phyloP scores from a whole-genome alignment of 2,113 vertebrate genomes.

The Lepus timidus region DNA sequence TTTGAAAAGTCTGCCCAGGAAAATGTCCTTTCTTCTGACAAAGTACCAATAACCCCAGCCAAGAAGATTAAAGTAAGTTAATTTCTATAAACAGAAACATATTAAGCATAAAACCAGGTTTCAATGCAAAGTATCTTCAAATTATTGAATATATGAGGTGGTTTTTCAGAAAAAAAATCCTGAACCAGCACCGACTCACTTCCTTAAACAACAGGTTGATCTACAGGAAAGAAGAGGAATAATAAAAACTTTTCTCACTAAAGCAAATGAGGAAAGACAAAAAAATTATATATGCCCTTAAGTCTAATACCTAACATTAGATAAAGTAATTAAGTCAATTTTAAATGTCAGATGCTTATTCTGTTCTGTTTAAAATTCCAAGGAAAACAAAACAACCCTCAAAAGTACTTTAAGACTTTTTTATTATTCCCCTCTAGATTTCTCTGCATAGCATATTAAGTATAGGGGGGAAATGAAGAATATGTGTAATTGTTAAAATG shows the following conservation, averaged over 20 bases:
- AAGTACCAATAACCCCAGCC: slow-evolving; percentile 84
- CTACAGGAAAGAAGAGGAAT: background rate
- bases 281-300: background rate
- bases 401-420: slow-evolving; percentile 56
- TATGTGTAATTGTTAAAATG: slow-evolving; percentile 53
- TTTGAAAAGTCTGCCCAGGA: slow-evolving; percentile 95
- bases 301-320: slow-evolving; percentile 24
- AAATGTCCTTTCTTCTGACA: slow-evolving; percentile 80
- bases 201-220: background rate
- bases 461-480: slow-evolving; percentile 52
- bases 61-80: slow-evolving; percentile 93
- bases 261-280: background rate
- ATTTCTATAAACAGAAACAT: slow-evolving; percentile 56
- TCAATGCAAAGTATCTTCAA: slow-evolving; percentile 3
- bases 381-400: slow-evolving; percentile 45
- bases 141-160: background rate
- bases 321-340: slow-evolving; percentile 66
- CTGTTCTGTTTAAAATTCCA: slow-evolving; percentile 71
- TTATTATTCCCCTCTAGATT: slow-evolving; percentile 55
- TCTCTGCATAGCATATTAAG: slow-evolving; percentile 24
- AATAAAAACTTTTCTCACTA: slow-evolving; percentile 36
- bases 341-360: slow-evolving; percentile 61
- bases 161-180: slow-evolving; percentile 20
- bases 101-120: background rate
- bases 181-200: slow-evolving; percentile 1